These are phyloP conservation scores for Drosophila conformis DNA, from an alignment of 2,888 invertebrate genomes.

Conservation along the genomic window DNA sequence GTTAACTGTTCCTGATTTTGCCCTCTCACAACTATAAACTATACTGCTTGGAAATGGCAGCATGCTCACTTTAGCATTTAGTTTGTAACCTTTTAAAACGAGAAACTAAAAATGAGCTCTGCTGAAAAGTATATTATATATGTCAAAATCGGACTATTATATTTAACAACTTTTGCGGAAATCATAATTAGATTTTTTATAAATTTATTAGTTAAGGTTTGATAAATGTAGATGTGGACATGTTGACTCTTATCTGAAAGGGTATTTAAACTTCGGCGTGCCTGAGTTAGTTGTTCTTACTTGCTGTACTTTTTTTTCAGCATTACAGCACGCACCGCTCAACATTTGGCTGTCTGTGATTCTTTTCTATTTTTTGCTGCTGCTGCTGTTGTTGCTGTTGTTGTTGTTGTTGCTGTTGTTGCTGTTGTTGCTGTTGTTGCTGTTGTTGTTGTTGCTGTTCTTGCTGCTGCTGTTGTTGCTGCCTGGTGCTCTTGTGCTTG, in stretches of 20 bases:
- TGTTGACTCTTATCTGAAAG: constrained; percentile 6
- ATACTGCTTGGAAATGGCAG: not conserved
- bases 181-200: not conserved
- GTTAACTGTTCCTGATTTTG: constrained; percentile 49
- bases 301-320: constrained; percentile 44
- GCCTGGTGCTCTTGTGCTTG: constrained; percentile 63
- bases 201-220: not conserved
- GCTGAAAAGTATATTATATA: too few relatives aligned
- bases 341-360: constrained; percentile 78
- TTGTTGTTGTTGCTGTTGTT: not conserved
- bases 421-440: not conserved
- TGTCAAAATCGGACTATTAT: too few relatives aligned
- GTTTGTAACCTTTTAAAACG: not conserved
- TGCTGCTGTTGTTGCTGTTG: not conserved
- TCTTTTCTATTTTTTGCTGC: constrained; percentile 37
- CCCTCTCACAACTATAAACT: constrained; percentile 8
- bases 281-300: not conserved
- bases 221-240: not conserved
- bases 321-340: constrained; percentile 74
- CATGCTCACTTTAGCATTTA: not conserved
- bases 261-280: constrained; percentile 11
- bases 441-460: constrained; percentile 11
- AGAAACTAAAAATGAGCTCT: too few relatives aligned
- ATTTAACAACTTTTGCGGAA: not conserved
- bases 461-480: constrained; percentile 37